phyloP scores from a whole-genome alignment of 2,797 vertebrate species.

The Limnodromus scolopaceus region DNA sequence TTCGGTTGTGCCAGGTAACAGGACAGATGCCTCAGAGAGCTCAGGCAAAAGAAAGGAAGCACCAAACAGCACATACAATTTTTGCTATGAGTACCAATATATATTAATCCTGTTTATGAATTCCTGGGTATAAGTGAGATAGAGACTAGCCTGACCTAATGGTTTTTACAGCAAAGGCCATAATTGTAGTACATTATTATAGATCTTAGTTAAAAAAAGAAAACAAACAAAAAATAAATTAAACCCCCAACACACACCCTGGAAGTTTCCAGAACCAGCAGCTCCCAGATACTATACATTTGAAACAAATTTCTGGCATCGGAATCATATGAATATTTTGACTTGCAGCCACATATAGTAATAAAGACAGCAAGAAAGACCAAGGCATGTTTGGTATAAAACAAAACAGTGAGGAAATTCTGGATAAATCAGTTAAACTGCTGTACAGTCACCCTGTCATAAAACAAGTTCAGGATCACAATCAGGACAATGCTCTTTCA shows the following conservation, averaged over 20 bases:
- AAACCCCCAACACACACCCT: background rate
- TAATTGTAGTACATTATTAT: background rate
- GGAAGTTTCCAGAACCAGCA: background rate
- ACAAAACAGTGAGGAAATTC: background rate
- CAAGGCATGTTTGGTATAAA: background rate
- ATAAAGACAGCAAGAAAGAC: background rate
- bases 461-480: background rate
- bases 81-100: background rate
- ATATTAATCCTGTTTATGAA: background rate
- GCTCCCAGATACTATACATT: background rate
- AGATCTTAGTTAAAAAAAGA: background rate
- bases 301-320: background rate
- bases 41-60: background rate
- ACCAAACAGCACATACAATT: fast-evolving
- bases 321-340: background rate
- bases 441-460: background rate
- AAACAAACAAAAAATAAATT: background rate
- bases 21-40: background rate
- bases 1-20: background rate
- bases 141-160: background rate
- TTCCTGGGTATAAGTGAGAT: background rate
- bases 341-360: background rate
- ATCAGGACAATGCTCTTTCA: background rate
- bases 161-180: background rate
- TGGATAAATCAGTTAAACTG: background rate